Evolutionary conservation across 2,113 vertebrate genomes (phyloP).

Genomic region (Herpetotheres cachinnans): DNA sequence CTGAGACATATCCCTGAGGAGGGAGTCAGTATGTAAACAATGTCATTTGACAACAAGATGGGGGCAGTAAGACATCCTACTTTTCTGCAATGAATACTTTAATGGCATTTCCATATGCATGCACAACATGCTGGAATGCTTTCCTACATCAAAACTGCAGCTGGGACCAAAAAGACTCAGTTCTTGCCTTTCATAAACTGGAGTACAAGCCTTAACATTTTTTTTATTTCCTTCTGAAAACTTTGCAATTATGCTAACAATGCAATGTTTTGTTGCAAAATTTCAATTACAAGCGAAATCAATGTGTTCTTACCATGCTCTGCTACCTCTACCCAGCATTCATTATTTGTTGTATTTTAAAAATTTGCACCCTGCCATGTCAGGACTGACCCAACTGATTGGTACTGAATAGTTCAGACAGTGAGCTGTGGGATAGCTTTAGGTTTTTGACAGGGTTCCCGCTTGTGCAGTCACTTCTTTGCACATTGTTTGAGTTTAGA

Average conservation of each 20-base stretch:
- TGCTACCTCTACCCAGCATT: not conserved
- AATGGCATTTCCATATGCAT: not conserved
- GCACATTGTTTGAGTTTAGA: not conserved
- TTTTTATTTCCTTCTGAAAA: not conserved
- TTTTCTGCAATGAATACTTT: not conserved
- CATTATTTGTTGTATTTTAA: not conserved
- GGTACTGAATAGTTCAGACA: not conserved
- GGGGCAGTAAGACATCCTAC: not conserved
- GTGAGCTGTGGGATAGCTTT: not conserved
- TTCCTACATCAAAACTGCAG: not conserved
- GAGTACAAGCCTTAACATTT: not conserved
- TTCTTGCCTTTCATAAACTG: not conserved
- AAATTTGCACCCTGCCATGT: not conserved
- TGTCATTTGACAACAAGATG: not conserved
- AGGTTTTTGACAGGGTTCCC: not conserved
- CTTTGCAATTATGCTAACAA: not conserved
- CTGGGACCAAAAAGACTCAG: not conserved
- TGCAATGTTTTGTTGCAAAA: not conserved
- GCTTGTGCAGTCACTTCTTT: not conserved
- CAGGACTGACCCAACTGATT: not conserved
- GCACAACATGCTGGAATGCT: not conserved
- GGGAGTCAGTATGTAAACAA: not conserved
- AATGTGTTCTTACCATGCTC: not conserved
- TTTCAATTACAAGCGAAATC: not conserved
- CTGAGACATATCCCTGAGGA: not conserved